Base-by-base conservation (phyloP, 2,113 vertebrate species). In the Chaenogobius annularis region DNA sequence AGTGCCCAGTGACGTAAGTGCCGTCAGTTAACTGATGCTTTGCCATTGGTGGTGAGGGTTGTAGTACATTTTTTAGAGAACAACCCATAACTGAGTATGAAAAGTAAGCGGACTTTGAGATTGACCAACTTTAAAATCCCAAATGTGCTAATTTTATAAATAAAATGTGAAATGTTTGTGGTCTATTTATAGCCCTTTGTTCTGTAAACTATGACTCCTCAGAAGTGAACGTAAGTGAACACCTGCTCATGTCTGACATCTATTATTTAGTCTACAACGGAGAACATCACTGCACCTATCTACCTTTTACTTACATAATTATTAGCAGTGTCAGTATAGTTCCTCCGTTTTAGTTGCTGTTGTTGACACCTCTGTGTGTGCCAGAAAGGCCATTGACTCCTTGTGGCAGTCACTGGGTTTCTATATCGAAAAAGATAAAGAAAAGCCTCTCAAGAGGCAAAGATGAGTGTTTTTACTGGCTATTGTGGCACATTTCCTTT, bases 231-330 rank as follows among this genome's bases (percentile, higher is more conserved):
- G 80, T 85, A 86, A 86, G 84, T 55, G 43, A 86, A 82, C 73
- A 81, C 83, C 10, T 46, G 65, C 73, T 83, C 76, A 48, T 66
- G 75, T 80, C 69, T 43, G 48, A 4, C 15, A 55, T 92, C 70
- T 92, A 92, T 93, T 80, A 91, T 92, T 93, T 73, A 93, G 68
- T 72, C 47, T 31, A 59, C 44, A 54, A 54, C 9, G 74, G 70
- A 15, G 55, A 74, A 69, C 73, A 56, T 23, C 72, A 75, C 44
- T 11, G 10, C 61, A 63, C 9, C 11, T 62, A 31, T 31, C 26
- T 31, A 31, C 26, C 2, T 13, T 23, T 23, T 23, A 56, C 8
- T 20, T 22, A 55, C 52, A 20, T 22, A 23, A 22, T 56, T 56
- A 23, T n/a, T 19, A 17, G 1, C 9, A 54, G 50, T 52, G 17